Percentiles rank a stretch among this genome's conserved stretches.
Evolutionary conservation across 2,113 vertebrate genomes (phyloP).

Genomic region (Tinamus guttatus): DNA sequence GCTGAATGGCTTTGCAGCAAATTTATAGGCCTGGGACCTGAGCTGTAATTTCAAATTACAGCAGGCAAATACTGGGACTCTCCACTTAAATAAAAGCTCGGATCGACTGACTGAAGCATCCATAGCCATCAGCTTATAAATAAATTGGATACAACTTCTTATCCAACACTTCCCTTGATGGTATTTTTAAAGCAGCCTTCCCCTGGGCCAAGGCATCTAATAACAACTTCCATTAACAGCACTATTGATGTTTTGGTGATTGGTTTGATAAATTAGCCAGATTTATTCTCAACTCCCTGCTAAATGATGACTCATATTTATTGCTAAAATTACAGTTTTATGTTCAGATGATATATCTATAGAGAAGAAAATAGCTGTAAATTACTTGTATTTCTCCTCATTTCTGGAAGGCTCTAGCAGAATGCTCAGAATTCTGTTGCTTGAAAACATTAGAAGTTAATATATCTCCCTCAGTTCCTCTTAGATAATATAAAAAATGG

Average conservation of each 20-base stretch:
- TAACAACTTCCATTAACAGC: slow-evolving; percentile 31
- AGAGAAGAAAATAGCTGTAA: slow-evolving; percentile 10
- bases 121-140: background rate
- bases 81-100: background rate
- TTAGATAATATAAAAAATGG: slow-evolving; percentile 1
- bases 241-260: background rate
- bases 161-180: background rate
- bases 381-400: slow-evolving; percentile 9
- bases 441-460: background rate
- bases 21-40: background rate
- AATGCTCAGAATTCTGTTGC: background rate
- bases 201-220: background rate
- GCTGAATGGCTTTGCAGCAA: background rate
- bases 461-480: background rate
- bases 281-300: slow-evolving; percentile 20
- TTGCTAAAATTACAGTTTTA: slow-evolving; percentile 19
- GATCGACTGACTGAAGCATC: background rate
- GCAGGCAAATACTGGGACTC: background rate
- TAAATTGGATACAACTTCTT: background rate
- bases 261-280: background rate
- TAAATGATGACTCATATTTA: slow-evolving; percentile 42
- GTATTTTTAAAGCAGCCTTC: slow-evolving; percentile 3
- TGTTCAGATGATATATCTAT: slow-evolving; percentile 7
- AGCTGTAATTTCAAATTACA: slow-evolving; percentile 5
- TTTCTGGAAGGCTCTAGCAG: background rate